These are phyloP conservation scores for Allolobophora icterica DNA, from an alignment of 2,888 invertebrate species.

Conservation along the genomic window DNA sequence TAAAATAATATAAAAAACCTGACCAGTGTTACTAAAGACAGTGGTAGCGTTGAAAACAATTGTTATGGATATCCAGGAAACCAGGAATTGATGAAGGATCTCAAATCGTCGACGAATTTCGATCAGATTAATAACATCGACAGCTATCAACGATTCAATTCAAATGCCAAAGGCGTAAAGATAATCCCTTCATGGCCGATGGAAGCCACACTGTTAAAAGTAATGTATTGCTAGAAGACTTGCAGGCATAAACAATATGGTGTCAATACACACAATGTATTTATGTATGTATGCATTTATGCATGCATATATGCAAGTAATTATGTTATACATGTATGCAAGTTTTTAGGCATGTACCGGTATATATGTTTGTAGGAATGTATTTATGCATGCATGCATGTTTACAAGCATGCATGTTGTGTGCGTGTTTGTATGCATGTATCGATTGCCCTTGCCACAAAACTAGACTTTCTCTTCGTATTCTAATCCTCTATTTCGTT, in stretches of 20 bases:
- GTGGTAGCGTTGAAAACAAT: not conserved
- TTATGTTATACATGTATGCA: no score
- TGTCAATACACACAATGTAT: no score
- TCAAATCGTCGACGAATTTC: not conserved
- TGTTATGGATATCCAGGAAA: not conserved
- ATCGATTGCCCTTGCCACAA: not conserved
- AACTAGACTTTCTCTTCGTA: not conserved
- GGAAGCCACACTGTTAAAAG: no score
- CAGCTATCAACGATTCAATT: not conserved
- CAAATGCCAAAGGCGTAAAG: no score
- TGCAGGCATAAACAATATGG: no score
- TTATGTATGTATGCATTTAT: not conserved
- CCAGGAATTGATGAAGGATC: not conserved
- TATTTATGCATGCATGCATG: no score
- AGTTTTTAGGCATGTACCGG: no score
- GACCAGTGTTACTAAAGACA: not conserved
- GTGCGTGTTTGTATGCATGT: not conserved
- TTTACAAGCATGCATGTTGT: no score
- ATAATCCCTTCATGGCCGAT: no score
- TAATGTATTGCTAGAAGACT: no score
- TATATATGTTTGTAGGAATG: no score
- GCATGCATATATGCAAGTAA: not conserved
- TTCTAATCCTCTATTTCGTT: not conserved
- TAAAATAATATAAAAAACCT: not conserved
- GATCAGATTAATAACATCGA: not conserved